Base-by-base conservation (phyloP, 2,888 invertebrate species). In the Nineta flava region DNA sequence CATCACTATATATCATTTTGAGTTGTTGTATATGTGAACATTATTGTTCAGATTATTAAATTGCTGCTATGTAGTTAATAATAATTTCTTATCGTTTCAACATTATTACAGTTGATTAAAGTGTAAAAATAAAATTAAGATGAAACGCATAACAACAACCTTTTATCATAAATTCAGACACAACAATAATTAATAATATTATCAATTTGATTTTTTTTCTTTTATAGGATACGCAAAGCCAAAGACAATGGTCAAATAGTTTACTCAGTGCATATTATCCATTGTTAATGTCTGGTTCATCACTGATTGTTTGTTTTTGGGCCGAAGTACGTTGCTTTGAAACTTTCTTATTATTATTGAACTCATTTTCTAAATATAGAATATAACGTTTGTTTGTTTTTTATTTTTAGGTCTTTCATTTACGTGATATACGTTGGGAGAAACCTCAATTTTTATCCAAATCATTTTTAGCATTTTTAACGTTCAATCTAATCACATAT, bases 241-340 rank as follows among this genome's bases (percentile, higher is more conserved):
- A 26, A 65, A 83, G 86, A 58, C 81, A 83, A 55, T 91, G 91
- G 91, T 83, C 91, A 9, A 81, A 83, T 52, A 87, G 87, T 62
- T 73, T 93, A 43, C 75, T 90, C 59, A 88, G 88, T 19, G 90
- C 91, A 0, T 93, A 90, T 69, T 93, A 92, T 68, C 91, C 92
- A 1, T 73, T 93, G 43, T 73, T 92, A 51, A 77, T 92, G 74
- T 87, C 90, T 9, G 88, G 91, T 48, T 85, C 90, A 1, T 92
- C 92, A 0, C 74, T 92, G 52, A 84, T 93, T 56, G 91, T 92
- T 55, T 93, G 93, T 68, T 87, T 91, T 65, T 92, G 92, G 92
- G 92, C 92, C 40, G 92, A 93, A 81, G 87, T 87, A 66, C 76
- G 79, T 73, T 40, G 46, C 40, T 49, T 43, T 47, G n/a, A 49